Evolutionary conservation across 1,140 invertebrate species (phyloP), one percentile per base, ranked within the genome.

Genomic region (Brachionus manjavacas): DNA sequence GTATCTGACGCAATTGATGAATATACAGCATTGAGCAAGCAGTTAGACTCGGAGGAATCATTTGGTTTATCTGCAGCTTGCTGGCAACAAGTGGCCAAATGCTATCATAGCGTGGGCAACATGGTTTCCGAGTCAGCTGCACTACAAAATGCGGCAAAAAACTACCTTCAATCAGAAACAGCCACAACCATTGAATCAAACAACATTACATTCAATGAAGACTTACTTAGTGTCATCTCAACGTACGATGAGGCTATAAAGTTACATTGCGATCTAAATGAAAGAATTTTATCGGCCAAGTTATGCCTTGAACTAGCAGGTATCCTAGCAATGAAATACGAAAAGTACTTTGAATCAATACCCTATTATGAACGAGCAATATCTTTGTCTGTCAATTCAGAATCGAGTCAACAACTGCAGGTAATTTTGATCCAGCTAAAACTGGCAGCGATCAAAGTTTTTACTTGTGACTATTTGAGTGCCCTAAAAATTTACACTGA

Each of bases 1-100:
- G 79, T 81, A 11, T 64, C 79, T 6, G 79, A 81, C 16, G 79
- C 79, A 4, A 81, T 81, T 16, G 79, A 81, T 41, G 79, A 81
- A 28, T 81, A 81, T 46, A 81, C 79, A 41, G n/a, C 79, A 9
- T 35, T 81, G 11, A 68, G 52, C 31, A 41, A 46, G 39, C 79
- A 81, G 28, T n/a, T 81, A 20, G 79, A 81, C 9, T 7, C 1
- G 11, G 79, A 81, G 16, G 79, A 81, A 64, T 81, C 49, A 43
- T 46, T 64, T 23, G 12, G 52, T 7, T 25, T 81, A 14, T 41
- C 79, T 1, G 79, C 79, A 11, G 3, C 35, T 20, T 81, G 79
- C 39, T 25, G 35, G n/a, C 79, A 81, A 68, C 79, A 81, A 25
- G 79, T 81, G 3, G 64, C 52, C 12, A 81, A 81, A 35, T 64